Conservation (phyloP, 2,113 vertebrate species). For the Sminthopsis crassicaudata region DNA sequence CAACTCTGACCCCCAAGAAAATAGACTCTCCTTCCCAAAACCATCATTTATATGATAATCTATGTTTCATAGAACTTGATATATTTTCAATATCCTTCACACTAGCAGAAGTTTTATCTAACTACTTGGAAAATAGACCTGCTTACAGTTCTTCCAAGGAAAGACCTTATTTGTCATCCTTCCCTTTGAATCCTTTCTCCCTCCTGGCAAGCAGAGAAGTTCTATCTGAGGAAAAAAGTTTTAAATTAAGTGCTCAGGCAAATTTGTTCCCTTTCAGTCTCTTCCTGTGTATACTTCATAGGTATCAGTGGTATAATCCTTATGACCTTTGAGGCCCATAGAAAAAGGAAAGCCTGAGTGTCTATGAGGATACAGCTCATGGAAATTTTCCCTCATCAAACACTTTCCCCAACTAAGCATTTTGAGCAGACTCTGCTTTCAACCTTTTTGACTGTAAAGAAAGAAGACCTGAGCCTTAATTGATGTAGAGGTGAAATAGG, state of each 20-base stretch:
- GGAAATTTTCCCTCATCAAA: not conserved
- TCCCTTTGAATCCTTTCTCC: not conserved
- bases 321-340: not conserved
- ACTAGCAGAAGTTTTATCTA: not conserved
- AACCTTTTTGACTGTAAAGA: not conserved
- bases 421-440: not conserved
- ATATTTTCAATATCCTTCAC: not conserved
- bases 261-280: not conserved
- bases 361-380: not conserved
- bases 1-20: not conserved
- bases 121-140: not conserved
- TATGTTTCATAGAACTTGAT: not conserved
- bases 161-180: not conserved
- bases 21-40: not conserved
- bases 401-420: not conserved
- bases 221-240: not conserved
- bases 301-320: not conserved
- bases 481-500: not conserved
- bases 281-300: not conserved
- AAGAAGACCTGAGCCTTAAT: not conserved
- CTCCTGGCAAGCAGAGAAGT: not conserved
- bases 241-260: not conserved
- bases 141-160: not conserved
- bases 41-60: not conserved
- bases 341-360: not conserved